These are phyloP conservation scores for Latrodectus hesperus DNA, from an alignment of 2,888 invertebrate genomes.

Conservation along the genomic window DNA sequence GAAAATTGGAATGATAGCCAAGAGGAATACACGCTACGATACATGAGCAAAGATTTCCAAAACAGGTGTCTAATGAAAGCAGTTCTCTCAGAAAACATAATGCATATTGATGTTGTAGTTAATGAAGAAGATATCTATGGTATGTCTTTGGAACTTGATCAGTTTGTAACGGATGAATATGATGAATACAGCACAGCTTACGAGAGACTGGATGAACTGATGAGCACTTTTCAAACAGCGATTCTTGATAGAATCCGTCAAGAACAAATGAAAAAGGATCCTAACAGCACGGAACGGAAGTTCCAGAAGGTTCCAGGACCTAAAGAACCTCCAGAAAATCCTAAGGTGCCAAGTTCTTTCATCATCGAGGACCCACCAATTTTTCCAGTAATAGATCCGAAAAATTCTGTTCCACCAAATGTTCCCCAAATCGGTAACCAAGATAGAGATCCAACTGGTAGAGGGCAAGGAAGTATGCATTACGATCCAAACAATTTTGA, in stretches of 20 bases:
- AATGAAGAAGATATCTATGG: slow-evolving; percentile 32
- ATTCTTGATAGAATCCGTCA: slow-evolving; percentile 21
- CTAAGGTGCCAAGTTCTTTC: neutral
- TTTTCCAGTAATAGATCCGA: neutral
- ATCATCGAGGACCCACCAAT: neutral
- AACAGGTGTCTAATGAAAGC: slow-evolving; percentile 31
- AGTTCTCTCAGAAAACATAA: slow-evolving; percentile 26
- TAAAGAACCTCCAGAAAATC: neutral
- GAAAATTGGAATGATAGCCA: slow-evolving; percentile 45
- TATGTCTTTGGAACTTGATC: slow-evolving; percentile 24
- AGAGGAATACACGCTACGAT: slow-evolving; percentile 50
- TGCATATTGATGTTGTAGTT: slow-evolving; percentile 34
- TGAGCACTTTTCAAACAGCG: slow-evolving; percentile 3
- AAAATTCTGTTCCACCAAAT: neutral
- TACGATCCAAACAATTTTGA: slow-evolving; percentile 32
- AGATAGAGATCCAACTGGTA: slow-evolving; percentile 48
- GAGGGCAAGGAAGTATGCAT: slow-evolving; percentile 28
- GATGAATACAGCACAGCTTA: slow-evolving; percentile 33
- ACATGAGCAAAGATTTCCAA: neutral
- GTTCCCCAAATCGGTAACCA: slow-evolving; percentile 32
- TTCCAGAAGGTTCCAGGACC: neutral
- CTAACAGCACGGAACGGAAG: neutral
- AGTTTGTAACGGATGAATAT: slow-evolving; percentile 18
- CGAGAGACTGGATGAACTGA: slow-evolving; percentile 18
- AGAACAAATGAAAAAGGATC: neutral